Conservation (phyloP, 2,888 invertebrate genomes). For the Linnaemya tessellans region DNA sequence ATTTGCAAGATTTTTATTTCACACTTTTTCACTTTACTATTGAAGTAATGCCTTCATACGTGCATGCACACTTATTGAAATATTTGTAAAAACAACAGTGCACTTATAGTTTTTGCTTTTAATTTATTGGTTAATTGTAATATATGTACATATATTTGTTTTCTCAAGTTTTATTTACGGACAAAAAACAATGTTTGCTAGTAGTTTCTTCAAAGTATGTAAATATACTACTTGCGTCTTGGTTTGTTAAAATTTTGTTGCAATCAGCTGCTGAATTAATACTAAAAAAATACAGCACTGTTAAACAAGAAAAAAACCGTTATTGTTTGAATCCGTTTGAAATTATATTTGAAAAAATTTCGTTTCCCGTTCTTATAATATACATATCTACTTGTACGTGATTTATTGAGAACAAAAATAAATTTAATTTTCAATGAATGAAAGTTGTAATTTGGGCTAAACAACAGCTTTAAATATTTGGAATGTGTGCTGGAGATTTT, state of each 20-base stretch:
- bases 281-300: constrained; percentile 28
- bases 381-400: neutral
- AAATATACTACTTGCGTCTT: neutral
- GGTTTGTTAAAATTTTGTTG: neutral
- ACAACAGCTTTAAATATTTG: neutral
- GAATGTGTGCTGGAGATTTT: neutral
- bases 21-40: neutral
- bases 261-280: constrained; percentile 35
- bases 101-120: neutral
- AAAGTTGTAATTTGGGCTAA: neutral
- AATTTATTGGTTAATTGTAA: neutral
- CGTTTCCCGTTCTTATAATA: too few species aligned
- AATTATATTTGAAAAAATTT: neutral
- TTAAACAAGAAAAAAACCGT: neutral
- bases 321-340: constrained; percentile 7
- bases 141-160: too few species aligned
- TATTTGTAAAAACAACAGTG: neutral
- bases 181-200: neutral
- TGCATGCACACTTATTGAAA: neutral
- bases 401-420: constrained; percentile 49
- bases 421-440: neutral
- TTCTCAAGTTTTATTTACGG: too few species aligned
- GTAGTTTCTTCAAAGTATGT: neutral
- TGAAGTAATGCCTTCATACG: neutral
- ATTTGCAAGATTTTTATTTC: neutral